A percentile compares a stretch with the other conserved stretches of the same genome.
Conservation (phyloP, 2,888 invertebrate genomes). For the Caenorhabditis uteleia region DNA sequence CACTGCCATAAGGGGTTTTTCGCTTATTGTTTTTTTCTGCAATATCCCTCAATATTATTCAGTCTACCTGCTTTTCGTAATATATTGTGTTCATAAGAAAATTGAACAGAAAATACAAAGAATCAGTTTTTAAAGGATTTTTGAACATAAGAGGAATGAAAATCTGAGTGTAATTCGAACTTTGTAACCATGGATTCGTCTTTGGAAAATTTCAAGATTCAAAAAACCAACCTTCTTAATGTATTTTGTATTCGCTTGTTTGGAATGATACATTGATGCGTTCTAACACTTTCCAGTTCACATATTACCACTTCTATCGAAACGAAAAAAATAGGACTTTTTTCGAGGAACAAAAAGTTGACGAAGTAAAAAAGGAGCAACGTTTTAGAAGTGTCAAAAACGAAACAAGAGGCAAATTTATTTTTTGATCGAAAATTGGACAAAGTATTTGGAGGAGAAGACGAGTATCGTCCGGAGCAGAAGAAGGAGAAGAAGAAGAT, state of each 20-base stretch:
- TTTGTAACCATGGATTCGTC: no score
- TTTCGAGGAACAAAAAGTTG: background rate
- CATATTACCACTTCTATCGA: slow-evolving; percentile 14
- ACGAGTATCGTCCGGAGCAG: slow-evolving; percentile 9
- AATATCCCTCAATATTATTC: no score
- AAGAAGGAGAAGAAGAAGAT: slow-evolving; percentile 1
- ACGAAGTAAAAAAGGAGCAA: slow-evolving; percentile 1
- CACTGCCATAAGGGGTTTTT: no score
- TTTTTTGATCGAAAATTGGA: background rate
- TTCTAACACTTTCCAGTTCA: slow-evolving; percentile 5
- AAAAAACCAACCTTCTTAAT: slow-evolving; percentile 32
- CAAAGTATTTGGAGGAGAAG: background rate
- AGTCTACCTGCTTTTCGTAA: no score
- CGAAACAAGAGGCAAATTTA: slow-evolving; percentile 17
- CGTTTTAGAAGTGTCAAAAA: slow-evolving; percentile 17
- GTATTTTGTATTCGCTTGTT: slow-evolving; percentile 42
- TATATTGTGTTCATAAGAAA: background rate
- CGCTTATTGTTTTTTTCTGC: no score
- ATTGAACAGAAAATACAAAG: no score
- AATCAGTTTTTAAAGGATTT: no score
- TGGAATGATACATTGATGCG: slow-evolving; percentile 40
- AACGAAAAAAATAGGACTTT: slow-evolving; percentile 1
- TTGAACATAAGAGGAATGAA: no score
- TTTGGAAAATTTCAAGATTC: no score
- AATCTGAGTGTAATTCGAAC: no score